phyloP scores from a whole-genome alignment of 1,140 invertebrate genomes.

The Cataglyphis hispanica region DNA sequence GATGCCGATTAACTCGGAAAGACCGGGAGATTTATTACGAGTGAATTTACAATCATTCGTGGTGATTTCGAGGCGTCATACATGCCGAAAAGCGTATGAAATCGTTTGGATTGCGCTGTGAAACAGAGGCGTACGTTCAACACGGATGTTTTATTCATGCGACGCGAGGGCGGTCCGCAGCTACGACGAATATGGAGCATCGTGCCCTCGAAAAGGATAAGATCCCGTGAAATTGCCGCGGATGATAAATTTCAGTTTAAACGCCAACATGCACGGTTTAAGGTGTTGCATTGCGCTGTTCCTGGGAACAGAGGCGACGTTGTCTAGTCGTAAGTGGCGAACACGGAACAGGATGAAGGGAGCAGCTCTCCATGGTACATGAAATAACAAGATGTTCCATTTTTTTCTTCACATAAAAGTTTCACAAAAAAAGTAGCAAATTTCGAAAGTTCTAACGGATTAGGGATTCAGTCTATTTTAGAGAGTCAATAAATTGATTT shows the following conservation, averaged over 20 bases:
- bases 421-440: background rate
- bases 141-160: constrained; percentile 68
- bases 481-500: no score
- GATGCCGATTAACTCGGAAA: constrained; percentile 6
- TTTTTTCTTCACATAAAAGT: constrained; percentile 15
- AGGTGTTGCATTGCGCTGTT: constrained; percentile 52
- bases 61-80: constrained; percentile 43
- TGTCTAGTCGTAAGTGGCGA: constrained; percentile 38
- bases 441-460: background rate
- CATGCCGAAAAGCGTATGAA: constrained; percentile 54
- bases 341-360: constrained; percentile 9
- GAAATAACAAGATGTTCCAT: constrained; percentile 42
- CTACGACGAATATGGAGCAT: constrained; percentile 40
- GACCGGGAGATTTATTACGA: constrained; percentile 22
- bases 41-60: constrained; percentile 28
- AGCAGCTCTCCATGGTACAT: constrained; percentile 15
- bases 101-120: constrained; percentile 47
- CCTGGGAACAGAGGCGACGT: constrained; percentile 28
- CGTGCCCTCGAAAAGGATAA: constrained; percentile 69
- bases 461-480: background rate
- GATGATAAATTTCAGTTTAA: constrained; percentile 76
- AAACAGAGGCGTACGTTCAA: constrained; percentile 63
- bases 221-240: constrained; percentile 70
- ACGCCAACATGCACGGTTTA: constrained; percentile 58
- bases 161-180: constrained; percentile 27